These are phyloP conservation scores for Urocolius indicus DNA, from an alignment of 2,113 vertebrate species.

Conservation along the genomic window DNA sequence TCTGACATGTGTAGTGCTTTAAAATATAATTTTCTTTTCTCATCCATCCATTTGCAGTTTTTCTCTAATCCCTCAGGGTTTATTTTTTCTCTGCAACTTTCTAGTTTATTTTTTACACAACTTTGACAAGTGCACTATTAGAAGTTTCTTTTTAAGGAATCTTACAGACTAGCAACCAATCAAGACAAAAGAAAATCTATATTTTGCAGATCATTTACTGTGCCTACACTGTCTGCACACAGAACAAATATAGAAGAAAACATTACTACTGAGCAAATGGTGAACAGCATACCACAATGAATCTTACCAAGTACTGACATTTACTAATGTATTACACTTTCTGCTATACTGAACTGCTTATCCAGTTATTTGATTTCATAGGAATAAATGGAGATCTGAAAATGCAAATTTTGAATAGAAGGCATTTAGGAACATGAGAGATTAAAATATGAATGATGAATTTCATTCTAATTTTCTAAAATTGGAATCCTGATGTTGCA, in stretches of 20 bases:
- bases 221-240: background rate
- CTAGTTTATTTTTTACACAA: background rate
- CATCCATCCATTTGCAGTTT: slow-evolving; percentile 12
- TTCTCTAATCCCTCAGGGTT: background rate
- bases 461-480: background rate
- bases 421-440: background rate
- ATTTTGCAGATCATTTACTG: slow-evolving; percentile 53
- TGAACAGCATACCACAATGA: background rate
- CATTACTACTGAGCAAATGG: background rate
- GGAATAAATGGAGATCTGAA: background rate
- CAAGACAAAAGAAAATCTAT: slow-evolving; percentile 47
- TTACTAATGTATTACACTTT: background rate
- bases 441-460: background rate
- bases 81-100: background rate
- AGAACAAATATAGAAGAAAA: slow-evolving; percentile 22
- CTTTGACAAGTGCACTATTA: slow-evolving; percentile 37
- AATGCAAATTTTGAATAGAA: background rate
- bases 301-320: background rate
- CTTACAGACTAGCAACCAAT: slow-evolving; percentile 10
- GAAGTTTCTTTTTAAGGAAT: slow-evolving; percentile 22
- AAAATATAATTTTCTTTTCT: slow-evolving; percentile 14
- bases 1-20: background rate
- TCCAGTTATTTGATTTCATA: background rate
- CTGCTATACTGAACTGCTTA: background rate
- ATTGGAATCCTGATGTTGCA: background rate